Percentiles rank a stretch among this genome's conserved stretches.
phyloP scores from a whole-genome alignment of 1,140 invertebrate genomes.

The Tenebrio molitor region DNA sequence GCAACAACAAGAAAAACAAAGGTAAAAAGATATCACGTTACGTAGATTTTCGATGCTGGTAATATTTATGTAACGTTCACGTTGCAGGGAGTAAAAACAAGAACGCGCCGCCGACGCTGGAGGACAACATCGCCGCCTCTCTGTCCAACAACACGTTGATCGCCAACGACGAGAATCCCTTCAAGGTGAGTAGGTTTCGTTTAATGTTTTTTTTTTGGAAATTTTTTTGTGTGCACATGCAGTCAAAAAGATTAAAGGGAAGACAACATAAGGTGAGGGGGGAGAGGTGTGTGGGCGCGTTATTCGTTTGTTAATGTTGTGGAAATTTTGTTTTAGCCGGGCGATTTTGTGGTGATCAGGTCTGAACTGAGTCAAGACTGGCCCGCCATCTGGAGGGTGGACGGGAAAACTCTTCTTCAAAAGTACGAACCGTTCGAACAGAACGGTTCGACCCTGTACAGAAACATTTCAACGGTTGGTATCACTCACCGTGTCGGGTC shows the following conservation, averaged over 20 bases:
- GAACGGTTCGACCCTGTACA: constrained; percentile 84
- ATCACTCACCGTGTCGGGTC: neutral
- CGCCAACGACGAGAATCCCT: constrained; percentile 68
- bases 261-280: constrained; percentile 56
- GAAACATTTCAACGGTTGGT: constrained; percentile 89
- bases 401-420: constrained; percentile 88
- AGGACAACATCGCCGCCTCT: constrained; percentile 70
- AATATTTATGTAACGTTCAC: constrained; percentile 7
- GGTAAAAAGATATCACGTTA: constrained; percentile 28
- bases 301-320: neutral
- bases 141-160: constrained; percentile 65
- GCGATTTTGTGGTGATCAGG: constrained; percentile 88
- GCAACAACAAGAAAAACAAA: constrained; percentile 51
- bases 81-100: constrained; percentile 52
- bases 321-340: constrained; percentile 71
- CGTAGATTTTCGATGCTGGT: neutral
- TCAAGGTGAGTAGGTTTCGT: constrained; percentile 68
- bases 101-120: constrained; percentile 58
- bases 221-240: constrained; percentile 19
- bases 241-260: constrained; percentile 57
- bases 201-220: neutral
- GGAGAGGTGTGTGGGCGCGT: too few relatives aligned
- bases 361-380: constrained; percentile 80
- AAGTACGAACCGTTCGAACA: constrained; percentile 88
- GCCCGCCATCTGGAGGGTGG: constrained; percentile 88